Evolutionary conservation across 2,797 vertebrate genomes (phyloP).

Genomic region (Sylvilagus floridanus): DNA sequence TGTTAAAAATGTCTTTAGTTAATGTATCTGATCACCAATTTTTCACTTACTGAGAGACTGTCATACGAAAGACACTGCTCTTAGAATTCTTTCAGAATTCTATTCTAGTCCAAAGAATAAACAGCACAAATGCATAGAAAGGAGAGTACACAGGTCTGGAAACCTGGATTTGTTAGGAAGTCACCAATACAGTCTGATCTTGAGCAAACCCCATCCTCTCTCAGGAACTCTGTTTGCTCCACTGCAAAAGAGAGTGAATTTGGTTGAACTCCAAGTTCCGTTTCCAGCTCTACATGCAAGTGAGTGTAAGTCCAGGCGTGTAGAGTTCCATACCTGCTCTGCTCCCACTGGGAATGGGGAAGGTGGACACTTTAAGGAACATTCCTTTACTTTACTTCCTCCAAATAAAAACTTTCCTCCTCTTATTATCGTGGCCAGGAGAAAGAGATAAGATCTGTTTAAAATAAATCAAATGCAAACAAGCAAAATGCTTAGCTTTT

Average conservation of each 20-base stretch:
- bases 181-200: neutral
- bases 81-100: neutral
- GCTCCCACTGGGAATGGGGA: neutral
- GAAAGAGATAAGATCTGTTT: slow-evolving; percentile 10
- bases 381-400: neutral
- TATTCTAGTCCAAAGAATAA: slow-evolving; percentile 7
- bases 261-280: neutral
- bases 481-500: slow-evolving; percentile 14
- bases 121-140: neutral
- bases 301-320: accelerated
- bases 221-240: neutral
- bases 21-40: neutral
- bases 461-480: neutral
- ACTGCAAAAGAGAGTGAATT: neutral
- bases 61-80: neutral
- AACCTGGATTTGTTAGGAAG: neutral
- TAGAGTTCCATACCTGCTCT: neutral
- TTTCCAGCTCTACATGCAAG: neutral
- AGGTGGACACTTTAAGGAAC: neutral
- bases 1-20: neutral
- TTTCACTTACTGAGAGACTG: neutral
- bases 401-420: neutral
- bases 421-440: neutral
- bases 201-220: neutral
- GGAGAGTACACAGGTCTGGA: neutral